Conservation (phyloP, 2,797 vertebrate species). For the Decapterus maruadsi region DNA sequence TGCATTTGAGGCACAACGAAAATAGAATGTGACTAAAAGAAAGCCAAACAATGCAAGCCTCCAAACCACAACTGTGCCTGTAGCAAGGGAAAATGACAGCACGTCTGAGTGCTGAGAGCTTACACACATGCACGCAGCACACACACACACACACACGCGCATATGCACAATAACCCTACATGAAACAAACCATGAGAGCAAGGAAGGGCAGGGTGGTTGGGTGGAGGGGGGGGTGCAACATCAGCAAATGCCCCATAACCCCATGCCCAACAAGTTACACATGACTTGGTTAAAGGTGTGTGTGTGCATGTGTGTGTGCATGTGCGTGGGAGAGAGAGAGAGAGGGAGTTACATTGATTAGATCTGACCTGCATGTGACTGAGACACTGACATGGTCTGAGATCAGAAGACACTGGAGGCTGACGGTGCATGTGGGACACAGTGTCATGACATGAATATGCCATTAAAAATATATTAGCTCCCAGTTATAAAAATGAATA, state of each 20-base stretch:
- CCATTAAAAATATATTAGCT: slow-evolving; percentile 29
- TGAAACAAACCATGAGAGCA: slow-evolving; percentile 13
- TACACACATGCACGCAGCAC: slow-evolving; percentile 10
- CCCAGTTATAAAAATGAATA: slow-evolving; percentile 14
- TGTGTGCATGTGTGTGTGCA: slow-evolving; percentile 16
- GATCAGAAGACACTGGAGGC: slow-evolving; percentile 28
- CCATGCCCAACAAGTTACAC: slow-evolving; percentile 44
- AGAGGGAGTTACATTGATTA: slow-evolving; percentile 40
- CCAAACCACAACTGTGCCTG: slow-evolving; percentile 62
- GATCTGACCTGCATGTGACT: slow-evolving; percentile 62
- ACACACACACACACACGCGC: slow-evolving; percentile 13
- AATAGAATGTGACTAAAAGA: slow-evolving; percentile 76
- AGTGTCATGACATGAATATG: slow-evolving; percentile 4
- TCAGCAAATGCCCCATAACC: slow-evolving; percentile 53
- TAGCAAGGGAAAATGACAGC: slow-evolving; percentile 60
- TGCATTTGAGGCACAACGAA: slow-evolving; percentile 70
- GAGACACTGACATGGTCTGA: slow-evolving; percentile 30
- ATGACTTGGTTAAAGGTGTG: slow-evolving; percentile 63
- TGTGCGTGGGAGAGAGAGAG: background rate
- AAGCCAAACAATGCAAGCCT: slow-evolving; percentile 71
- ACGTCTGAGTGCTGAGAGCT: slow-evolving; percentile 43
- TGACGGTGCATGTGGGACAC: background rate
- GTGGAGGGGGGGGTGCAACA: background rate
- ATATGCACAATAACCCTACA: background rate
- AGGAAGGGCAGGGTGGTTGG: background rate